Base-by-base conservation (phyloP, 1,140 invertebrate species). In the Temnothorax nylanderi region DNA sequence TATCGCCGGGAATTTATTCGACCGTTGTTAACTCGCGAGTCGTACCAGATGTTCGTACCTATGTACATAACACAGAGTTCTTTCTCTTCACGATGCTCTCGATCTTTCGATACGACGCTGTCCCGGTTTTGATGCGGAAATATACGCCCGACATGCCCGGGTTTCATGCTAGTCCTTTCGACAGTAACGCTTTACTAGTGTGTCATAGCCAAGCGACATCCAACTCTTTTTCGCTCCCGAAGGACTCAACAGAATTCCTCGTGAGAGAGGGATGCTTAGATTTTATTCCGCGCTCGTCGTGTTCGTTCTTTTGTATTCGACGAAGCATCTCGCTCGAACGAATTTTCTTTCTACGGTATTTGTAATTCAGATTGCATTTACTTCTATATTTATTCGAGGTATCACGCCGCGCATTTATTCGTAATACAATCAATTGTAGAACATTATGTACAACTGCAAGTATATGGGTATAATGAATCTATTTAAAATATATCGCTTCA, bases 1-100 rank as follows among this genome's bases (percentile, higher is more conserved):
- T 82, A 87, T 87, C 71, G 34, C 10, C 21, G 58, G 21, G 71
- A 85, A 87, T 87, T 87, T 85, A 85, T 87, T 67, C 81, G 72
- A 64, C 72, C 69, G 81, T 56, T 74, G 34, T 71, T 75, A 75
- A 84, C 54, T 84, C 54, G 54, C 80, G 69, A 84, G 41, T 81
- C 80, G 56, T n/a, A 58, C 41, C 54, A 58, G 71, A 85, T 58
- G 71, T 84, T 85, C 49, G 26, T 54, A 56, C n/a, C 81, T 51
- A 67, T 85, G 32, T 69, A 85, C 64, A 51, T 58, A 69, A 76
- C 72, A 58, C 49, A 16, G 54, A 84, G 26, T 51, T 54, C 56
- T 87, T 84, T 84, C 86, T 87, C 37, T 67, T 56, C 54, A 21
- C 58, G 26, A 49, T 41, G 34, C 26, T 72, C 56, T 74, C 67